Conservation (phyloP, 2,888 invertebrate species). For the Drosophila mercatorum region DNA sequence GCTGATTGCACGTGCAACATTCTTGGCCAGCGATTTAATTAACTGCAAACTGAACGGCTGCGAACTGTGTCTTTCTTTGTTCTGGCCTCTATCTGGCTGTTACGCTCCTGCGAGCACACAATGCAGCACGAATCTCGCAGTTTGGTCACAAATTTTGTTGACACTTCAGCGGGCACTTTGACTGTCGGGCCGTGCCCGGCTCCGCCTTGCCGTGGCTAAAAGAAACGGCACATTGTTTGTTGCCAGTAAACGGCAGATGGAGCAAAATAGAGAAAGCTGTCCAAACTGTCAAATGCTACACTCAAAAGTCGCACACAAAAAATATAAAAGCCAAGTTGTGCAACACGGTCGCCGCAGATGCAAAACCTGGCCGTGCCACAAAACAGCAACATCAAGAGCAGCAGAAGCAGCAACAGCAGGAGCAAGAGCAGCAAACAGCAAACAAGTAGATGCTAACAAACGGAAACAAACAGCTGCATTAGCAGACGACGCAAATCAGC, state of each 20-base stretch:
- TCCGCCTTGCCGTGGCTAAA: not conserved
- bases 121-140: conserved; percentile 38
- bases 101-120: conserved; percentile 44
- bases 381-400: conserved; percentile 21
- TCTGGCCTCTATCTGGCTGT: conserved; percentile 33
- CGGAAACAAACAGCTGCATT: conserved; percentile 80
- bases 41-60: conserved; percentile 51
- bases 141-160: conserved; percentile 50
- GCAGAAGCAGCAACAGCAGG: conserved; percentile 28
- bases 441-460: conserved; percentile 72
- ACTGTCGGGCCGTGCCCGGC: conserved; percentile 1
- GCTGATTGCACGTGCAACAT: conserved; percentile 61
- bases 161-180: conserved; percentile 60
- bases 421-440: conserved; percentile 37
- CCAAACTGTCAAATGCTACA: conserved; percentile 54
- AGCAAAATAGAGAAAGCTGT: conserved; percentile 37
- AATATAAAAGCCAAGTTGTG: conserved; percentile 37
- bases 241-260: conserved; percentile 48
- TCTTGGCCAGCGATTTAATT: conserved; percentile 63
- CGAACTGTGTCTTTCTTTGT: conserved; percentile 35
- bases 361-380: conserved; percentile 46
- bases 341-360: conserved; percentile 43
- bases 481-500: conserved; percentile 66
- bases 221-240: conserved; percentile 43
- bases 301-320: conserved; percentile 22